A percentile compares a stretch with the other conserved stretches of the same genome.
Conservation (phyloP, 2,113 vertebrate species). For the Xenopus laevis region DNA sequence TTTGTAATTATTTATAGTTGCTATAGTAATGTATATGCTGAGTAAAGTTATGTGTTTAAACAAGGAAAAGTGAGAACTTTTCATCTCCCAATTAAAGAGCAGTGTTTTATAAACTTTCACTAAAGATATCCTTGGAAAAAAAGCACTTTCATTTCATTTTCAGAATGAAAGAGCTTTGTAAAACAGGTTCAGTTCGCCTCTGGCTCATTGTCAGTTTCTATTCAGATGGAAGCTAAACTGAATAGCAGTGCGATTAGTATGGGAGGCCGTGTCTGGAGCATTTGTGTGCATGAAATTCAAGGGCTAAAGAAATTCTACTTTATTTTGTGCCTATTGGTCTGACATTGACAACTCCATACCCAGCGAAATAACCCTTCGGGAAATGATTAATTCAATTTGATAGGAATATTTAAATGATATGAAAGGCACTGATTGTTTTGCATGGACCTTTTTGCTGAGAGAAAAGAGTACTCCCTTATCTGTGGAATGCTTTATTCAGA, state of each 20-base stretch:
- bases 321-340: not conserved
- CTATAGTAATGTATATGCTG: too few relatives aligned
- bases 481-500: not conserved
- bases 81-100: too few relatives aligned
- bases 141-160: conserved; percentile 43
- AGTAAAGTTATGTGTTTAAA: too few relatives aligned
- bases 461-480: not conserved
- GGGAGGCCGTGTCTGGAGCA: conserved; percentile 64
- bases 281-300: conserved; percentile 26
- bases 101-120: conserved; percentile 48
- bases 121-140: conserved; percentile 57
- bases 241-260: conserved; percentile 72
- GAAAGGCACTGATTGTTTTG: too few relatives aligned
- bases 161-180: conserved; percentile 57
- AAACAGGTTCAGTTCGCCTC: conserved; percentile 61
- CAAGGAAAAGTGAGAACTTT: too few relatives aligned
- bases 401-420: too few relatives aligned
- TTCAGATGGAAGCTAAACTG: conserved; percentile 69
- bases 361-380: not conserved
- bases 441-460: not conserved
- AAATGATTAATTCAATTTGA: too few relatives aligned
- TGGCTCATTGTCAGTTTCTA: conserved; percentile 65
- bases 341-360: not conserved
- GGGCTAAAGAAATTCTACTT: conserved; percentile 6
- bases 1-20: too few relatives aligned